These are phyloP conservation scores for Antitype chi DNA, from an alignment of 2,888 invertebrate species.

Conservation along the genomic window DNA sequence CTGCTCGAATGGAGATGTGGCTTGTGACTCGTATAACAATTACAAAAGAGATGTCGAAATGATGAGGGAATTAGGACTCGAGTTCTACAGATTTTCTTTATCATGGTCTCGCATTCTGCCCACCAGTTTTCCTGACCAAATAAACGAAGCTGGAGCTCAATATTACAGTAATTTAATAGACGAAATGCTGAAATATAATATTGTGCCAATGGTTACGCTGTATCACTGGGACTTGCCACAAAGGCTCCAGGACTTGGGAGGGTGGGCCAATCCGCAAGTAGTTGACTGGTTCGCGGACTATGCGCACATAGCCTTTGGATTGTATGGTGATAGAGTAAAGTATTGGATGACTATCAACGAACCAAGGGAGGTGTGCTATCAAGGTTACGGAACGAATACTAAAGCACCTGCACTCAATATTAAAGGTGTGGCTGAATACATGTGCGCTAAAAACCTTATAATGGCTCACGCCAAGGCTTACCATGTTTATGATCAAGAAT, in stretches of 20 bases:
- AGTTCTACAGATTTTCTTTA: constrained; percentile 90
- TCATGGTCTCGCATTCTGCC: constrained; percentile 92
- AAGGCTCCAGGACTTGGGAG: constrained; percentile 88
- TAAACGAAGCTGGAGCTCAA: constrained; percentile 87
- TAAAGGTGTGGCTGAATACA: constrained; percentile 83
- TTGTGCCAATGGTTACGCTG: constrained; percentile 91
- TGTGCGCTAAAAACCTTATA: constrained; percentile 85
- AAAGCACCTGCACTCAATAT: constrained; percentile 75
- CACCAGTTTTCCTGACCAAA: constrained; percentile 86
- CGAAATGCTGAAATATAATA: constrained; percentile 89
- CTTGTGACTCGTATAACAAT: constrained; percentile 91
- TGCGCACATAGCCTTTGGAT: constrained; percentile 80
- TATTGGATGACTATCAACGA: constrained; percentile 91
- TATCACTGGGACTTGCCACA: constrained; percentile 90
- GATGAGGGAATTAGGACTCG: constrained; percentile 83
- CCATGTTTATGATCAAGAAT: constrained; percentile 87
- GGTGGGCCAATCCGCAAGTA: constrained; percentile 85
- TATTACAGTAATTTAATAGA: constrained; percentile 88
- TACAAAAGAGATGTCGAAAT: constrained; percentile 90
- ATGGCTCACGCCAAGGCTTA: constrained; percentile 90
- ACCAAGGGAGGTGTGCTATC: constrained; percentile 79
- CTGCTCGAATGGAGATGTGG: constrained; percentile 90
- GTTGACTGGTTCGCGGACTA: constrained; percentile 86
- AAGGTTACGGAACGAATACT: constrained; percentile 81
- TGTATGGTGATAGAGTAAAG: constrained; percentile 86